Evolutionary conservation across 2,113 vertebrate genomes (phyloP), one percentile per base, ranked within the genome.

Genomic region (Corythornis vintsioides): DNA sequence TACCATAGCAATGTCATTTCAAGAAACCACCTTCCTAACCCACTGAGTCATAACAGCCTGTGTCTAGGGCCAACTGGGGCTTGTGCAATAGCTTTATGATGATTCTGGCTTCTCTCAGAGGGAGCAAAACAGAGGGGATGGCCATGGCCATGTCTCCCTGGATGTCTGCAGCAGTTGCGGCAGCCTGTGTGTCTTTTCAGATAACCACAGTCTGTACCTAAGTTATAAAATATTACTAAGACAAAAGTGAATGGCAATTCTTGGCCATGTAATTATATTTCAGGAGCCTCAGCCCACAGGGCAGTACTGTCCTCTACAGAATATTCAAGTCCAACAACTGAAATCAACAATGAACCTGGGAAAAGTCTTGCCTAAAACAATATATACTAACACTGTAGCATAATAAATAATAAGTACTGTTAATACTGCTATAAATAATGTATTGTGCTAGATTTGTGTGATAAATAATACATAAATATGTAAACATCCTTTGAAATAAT

Each of bases 321-420:
- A 96, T 95, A 86, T 31, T 78, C 50, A 96, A 96, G 74, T 94
- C 93, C 67, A 87, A 19, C 83, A 88, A 70, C 83, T 22, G 10
- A 66, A 85, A 91, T 89, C 48, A 94, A 93, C 74, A 83, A 84
- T 78, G 10, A 56, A 48, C 29, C 13, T 42, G 35, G 50, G 86
- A 83, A 42, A 89, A 88, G 59, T 84, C 86, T 89, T 93, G 43
- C 81, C 93, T 97, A 86, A 97, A 96, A 94, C 91, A 92, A 94
- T 95, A 96, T 94, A 74, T 97, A 96, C 92, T 95, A 96, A 95
- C 91, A 97, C 45, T 88, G 35, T 82, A 86, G n/a, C 20, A 93
- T 95, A 92, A 96, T 97, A 96, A 98, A 97, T 97, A 97, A 97
- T 96, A 97, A 73, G 97, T 97, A 69, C 24, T 86, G 64, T 96